These are phyloP conservation scores for Flexamia atlantica DNA, from an alignment of 2,888 invertebrate species.

Conservation along the genomic window DNA sequence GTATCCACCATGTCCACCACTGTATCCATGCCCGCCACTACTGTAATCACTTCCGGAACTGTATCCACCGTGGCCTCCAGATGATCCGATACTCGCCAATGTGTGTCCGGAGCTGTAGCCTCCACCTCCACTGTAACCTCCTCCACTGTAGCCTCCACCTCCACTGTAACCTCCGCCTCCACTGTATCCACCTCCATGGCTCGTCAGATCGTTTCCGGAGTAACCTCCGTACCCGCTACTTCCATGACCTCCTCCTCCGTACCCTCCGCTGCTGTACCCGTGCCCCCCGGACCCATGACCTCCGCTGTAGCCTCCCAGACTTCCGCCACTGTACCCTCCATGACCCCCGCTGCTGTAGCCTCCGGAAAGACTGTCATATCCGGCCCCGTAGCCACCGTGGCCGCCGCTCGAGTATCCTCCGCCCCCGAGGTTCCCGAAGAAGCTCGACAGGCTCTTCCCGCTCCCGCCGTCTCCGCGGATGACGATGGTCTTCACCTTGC, in stretches of 20 bases:
- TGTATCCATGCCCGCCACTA: slow-evolving; percentile 51
- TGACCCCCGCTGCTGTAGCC: not conserved
- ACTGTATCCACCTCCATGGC: slow-evolving; percentile 9
- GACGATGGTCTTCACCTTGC: slow-evolving; percentile 29
- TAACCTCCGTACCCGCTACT: slow-evolving; percentile 38
- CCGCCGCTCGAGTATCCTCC: slow-evolving; percentile 17
- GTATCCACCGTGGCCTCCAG: not conserved
- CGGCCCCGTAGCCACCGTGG: not conserved
- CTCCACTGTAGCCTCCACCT: slow-evolving; percentile 29
- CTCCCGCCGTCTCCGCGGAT: slow-evolving; percentile 42
- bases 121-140: slow-evolving; percentile 35
- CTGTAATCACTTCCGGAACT: slow-evolving; percentile 28
- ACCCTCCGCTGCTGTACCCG: slow-evolving; percentile 23
- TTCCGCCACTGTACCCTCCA: slow-evolving; percentile 19
- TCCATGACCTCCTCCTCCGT: slow-evolving; percentile 51
- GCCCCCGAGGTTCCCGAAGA: slow-evolving; percentile 29
- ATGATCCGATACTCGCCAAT: not conserved
- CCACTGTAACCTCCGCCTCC: slow-evolving; percentile 1
- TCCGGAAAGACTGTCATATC: slow-evolving; percentile 5
- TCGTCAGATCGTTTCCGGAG: slow-evolving; percentile 24
- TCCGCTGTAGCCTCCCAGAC: slow-evolving; percentile 11
- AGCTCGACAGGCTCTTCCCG: slow-evolving; percentile 29
- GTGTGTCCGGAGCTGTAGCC: slow-evolving; percentile 38
- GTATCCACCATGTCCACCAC: slow-evolving; percentile 32
- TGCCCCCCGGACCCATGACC: slow-evolving; percentile 26